Percentiles rank a stretch among this genome's conserved stretches.
Evolutionary conservation across 2,888 invertebrate genomes (phyloP).

Genomic region (Tridacna gigas): DNA sequence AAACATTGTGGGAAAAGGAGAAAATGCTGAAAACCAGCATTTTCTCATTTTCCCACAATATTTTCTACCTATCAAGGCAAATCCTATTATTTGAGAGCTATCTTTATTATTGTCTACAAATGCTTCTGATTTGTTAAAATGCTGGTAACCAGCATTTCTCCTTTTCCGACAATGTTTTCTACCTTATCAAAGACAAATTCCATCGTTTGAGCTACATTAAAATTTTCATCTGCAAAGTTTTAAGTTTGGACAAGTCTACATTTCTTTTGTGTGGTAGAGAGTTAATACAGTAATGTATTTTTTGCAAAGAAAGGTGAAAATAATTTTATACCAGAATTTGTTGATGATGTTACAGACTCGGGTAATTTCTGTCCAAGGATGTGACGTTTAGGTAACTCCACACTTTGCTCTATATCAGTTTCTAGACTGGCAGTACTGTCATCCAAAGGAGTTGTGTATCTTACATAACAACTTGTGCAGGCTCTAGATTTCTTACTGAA

Average conservation of each 20-base stretch:
- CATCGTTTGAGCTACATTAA: no score
- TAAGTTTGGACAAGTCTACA: neutral
- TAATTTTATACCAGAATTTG: constrained; percentile 11
- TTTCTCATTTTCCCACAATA: no score
- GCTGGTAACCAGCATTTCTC: no score
- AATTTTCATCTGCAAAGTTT: neutral
- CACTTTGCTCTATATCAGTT: constrained; percentile 68
- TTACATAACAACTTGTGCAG: constrained; percentile 66
- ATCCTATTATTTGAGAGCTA: no score
- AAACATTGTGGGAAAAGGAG: no score
- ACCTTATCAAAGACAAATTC: no score
- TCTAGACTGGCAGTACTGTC: constrained; percentile 45
- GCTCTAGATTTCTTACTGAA: constrained; percentile 78
- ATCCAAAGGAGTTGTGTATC: constrained; percentile 52
- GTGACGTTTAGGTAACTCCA: constrained; percentile 54
- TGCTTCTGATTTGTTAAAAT: no score
- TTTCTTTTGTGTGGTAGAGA: neutral
- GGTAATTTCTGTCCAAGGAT: constrained; percentile 37
- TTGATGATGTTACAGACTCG: constrained; percentile 5
- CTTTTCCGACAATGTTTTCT: no score
- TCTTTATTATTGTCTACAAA: no score
- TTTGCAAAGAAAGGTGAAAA: neutral
- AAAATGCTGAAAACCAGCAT: no score
- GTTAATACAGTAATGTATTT: neutral
- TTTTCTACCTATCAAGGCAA: no score